Base-by-base conservation (phyloP, 2,888 invertebrate species). In the Himalopsyche japonica region DNA sequence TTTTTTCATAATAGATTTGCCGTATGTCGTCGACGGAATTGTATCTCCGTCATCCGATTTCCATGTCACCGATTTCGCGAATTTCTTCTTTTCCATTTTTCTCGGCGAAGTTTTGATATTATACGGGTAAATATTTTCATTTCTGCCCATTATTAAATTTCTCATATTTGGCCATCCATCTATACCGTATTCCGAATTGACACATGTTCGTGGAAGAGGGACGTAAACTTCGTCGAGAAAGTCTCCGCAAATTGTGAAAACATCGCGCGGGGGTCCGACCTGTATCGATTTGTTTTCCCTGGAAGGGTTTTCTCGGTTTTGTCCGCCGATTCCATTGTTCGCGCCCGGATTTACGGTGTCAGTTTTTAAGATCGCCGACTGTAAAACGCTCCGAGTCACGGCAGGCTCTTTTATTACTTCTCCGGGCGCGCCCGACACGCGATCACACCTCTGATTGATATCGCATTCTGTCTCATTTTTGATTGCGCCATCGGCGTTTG, bases 71-170 rank as follows among this genome's bases (percentile, higher is more conserved):
- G 87, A 76, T 82, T 87, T 87, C 6, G 83, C 27, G 8, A 76
- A 30, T 76, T 81, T 86, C 37, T 43, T 81, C n/a, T 64, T 30
- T 12, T 37, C 37, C 8, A 8, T 24, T 43, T 81, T 86, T 48
- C 79, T 86, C 3, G 92, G 92, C 48, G 92, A 92, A 48, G 92
- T 85, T 78, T 90, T 88, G 86, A 92, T 90, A 86, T 92, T 92
- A 83, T 92, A 92, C 0, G 92, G 92, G 88, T 91, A 92, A 1
- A 89, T 85, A 84, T 91, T 89, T 86, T 89, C 87, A 83, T 90
- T 91, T 15, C 90, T 89, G 10, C 92, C 92, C 86, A 92, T 88
- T 85, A 92, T 92, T 85, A 92, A 89, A 48, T 86, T 86, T 64
- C 81, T 87, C 82, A 87, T 87, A 4, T 80, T 48, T 10, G 84